Base-by-base conservation (phyloP, 2,797 vertebrate species). In the Lagocephalus sceleratus region DNA sequence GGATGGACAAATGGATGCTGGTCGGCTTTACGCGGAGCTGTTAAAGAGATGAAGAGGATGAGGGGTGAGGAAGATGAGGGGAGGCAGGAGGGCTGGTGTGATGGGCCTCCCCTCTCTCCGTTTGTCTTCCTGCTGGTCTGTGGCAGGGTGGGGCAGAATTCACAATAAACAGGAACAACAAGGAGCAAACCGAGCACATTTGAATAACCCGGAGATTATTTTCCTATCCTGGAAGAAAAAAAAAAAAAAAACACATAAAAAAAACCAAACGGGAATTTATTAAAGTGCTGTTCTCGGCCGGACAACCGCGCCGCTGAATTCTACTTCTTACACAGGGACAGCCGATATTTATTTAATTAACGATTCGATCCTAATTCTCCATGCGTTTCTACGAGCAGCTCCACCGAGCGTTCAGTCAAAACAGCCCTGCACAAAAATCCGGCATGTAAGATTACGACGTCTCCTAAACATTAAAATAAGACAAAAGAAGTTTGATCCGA, bases 1-100 rank as follows among this genome's bases (percentile, higher is more conserved):
- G 65, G 68, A 55, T 61, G 75, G 80, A 84, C 82, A 10, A 35
- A 10, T 2, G 32, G 32, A 35, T 2, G 29, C 29, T 35, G 32
- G 11, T 35, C 61, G 79, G 75, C 76, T 35, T 71, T 60, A 77
- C 74, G 77, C 62, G 57, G 58, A 81, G 57, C 81, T 84, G 82
- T 80, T 74, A 83, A 32, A 55, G 46, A 29, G 73, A 85, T 71
- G 79, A 63, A 20, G 63, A 54, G 40, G 57, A 54, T 9, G 54
- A 19, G 57, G 40, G 20, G 54, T 16, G 22, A 51, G 10, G 23
- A 48, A 23, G 54, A 38, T 41, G 5, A 48, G 60, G 44, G 47
- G 51, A 45, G 57, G 47, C 26, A 43, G 47, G 49, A 57, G 48
- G 20, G 47, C 20, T 44, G 2, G 62, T 59, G 20, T 60, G 64